Conservation (phyloP, 92 coral and sea anemone genomes). For the Paragorgia papillata region DNA sequence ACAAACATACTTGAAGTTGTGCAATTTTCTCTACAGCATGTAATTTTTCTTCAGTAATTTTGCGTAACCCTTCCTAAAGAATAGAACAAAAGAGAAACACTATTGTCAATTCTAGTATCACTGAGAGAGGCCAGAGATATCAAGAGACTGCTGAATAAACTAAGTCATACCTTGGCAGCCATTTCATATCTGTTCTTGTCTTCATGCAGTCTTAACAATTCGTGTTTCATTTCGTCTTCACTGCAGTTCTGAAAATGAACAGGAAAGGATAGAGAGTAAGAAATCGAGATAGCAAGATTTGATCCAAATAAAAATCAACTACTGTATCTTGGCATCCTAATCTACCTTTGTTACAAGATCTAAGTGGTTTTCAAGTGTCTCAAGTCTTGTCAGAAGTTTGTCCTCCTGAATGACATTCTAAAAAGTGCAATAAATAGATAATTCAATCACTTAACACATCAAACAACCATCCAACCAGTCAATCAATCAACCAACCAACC, state of each 20-base stretch:
- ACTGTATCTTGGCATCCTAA: not conserved
- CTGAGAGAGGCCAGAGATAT: too few species aligned
- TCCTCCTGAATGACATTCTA: conserved; percentile 96
- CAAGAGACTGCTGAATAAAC: not conserved
- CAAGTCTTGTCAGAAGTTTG: conserved; percentile 92
- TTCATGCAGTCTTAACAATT: conserved; percentile 76
- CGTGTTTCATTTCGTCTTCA: conserved; percentile 84
- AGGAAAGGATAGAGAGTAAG: not conserved
- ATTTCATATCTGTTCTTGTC: conserved; percentile 94
- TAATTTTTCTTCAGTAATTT: conserved; percentile 83
- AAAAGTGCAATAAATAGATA: not conserved
- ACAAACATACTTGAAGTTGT: conserved; percentile 73
- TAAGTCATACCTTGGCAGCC: conserved; percentile 98
- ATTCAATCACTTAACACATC: not conserved
- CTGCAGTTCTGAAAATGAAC: conserved; percentile 64
- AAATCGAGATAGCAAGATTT: not conserved
- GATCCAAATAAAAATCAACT: not conserved
- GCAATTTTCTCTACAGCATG: conserved; percentile 88
- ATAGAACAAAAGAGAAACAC: not conserved
- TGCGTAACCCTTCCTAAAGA: conserved; percentile 77
- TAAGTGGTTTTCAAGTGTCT: conserved; percentile 94
- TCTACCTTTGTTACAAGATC: conserved; percentile 87
- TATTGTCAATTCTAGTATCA: not conserved
- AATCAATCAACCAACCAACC: too few species aligned
- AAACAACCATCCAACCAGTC: too few species aligned